Evolutionary conservation across 2,797 vertebrate species (phyloP), one percentile per base, ranked within the genome.

Genomic region (Paramormyrops hopkinsi): DNA sequence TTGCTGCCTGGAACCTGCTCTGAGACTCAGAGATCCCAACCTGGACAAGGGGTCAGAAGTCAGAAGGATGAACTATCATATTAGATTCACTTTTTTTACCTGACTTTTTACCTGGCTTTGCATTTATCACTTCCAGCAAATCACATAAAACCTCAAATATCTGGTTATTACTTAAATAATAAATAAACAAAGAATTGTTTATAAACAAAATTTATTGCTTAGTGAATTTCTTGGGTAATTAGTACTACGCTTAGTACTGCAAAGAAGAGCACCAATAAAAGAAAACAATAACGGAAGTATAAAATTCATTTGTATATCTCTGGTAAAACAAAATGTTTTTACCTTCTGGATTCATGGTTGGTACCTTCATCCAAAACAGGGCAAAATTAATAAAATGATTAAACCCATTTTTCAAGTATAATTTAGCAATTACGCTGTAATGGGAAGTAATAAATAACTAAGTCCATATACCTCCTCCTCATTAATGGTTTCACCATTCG

Each of bases 321-420:
- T 37, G 29, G 65, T 73, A 73, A 73, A 73, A 14, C 12, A 6
- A 73, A 73, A 73, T 37, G 12, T 37, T 73, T 73, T 37, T 73
- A 73, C 12, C 12, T 73, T 73, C 29, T 51, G 87, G 87, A 46
- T 51, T 62, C 50, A 88, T 1, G 12, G 59, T 88, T 22, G 62
- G 87, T 88, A 50, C 37, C 37, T 73, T 33, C 87, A 29, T 37
- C 48, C n/a, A 54, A 76, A 82, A 88, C 33, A 59, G 54, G 73
- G 53, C 51, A 84, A 41, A 79, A 83, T 89, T 89, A 29, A 84
- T 83, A 54, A 73, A 56, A 73, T 59, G 54, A 89, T 56, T 76
- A 73, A 76, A 76, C 17, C 73, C 65, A 88, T 82, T 89, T 53
- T 29, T 83, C 88, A 89, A 59, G 76, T 41, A 46, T 59, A 89